Evolutionary conservation across 2,113 vertebrate species (phyloP).

Genomic region (Pachyramphus minor): DNA sequence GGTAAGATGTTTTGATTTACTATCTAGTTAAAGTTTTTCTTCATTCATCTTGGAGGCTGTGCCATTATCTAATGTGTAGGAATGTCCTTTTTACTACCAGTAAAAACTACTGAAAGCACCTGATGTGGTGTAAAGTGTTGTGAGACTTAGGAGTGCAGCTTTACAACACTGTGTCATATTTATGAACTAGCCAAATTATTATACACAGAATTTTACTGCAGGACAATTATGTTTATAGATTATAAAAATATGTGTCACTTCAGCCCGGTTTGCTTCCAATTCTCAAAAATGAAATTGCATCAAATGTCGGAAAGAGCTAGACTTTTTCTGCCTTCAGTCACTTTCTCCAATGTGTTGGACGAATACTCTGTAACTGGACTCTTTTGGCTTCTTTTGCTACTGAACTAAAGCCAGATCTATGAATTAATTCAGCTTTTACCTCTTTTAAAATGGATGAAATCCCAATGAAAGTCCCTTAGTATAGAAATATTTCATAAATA

Average conservation of each 20-base stretch:
- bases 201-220: neutral
- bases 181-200: neutral
- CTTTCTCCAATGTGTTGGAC: slow-evolving; percentile 31
- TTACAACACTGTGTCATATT: neutral
- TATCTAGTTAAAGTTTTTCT: neutral
- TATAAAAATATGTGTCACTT: neutral
- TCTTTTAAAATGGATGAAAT: slow-evolving; percentile 29
- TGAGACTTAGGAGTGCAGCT: neutral
- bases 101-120: neutral
- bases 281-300: neutral
- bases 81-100: neutral
- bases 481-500: slow-evolving; percentile 38
- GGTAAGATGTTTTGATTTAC: neutral
- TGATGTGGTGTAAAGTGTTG: neutral
- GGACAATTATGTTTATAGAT: neutral
- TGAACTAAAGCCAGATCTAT: slow-evolving; percentile 44
- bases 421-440: slow-evolving; percentile 41
- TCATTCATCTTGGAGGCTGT: neutral
- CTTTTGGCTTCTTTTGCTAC: slow-evolving; percentile 18
- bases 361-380: slow-evolving; percentile 4
- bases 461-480: neutral
- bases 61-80: neutral
- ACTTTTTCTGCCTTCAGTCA: neutral
- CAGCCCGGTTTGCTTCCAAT: neutral
- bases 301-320: neutral